Conservation (phyloP, 2,797 vertebrate genomes). For the Remorina albescens region DNA sequence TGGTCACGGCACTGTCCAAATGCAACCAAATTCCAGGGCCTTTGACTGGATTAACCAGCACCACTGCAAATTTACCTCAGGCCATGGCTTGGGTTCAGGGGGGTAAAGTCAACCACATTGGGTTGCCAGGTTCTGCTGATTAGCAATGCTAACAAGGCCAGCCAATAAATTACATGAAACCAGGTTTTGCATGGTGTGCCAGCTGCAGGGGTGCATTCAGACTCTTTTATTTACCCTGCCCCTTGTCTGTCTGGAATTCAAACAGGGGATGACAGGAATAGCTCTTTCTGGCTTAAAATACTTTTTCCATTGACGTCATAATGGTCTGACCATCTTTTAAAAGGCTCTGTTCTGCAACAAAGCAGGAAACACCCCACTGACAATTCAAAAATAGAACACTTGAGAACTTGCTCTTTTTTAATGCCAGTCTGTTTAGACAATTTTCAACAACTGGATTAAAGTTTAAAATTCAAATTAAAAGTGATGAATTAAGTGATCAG, state of each 20-base stretch:
- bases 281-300: slow-evolving; percentile 42
- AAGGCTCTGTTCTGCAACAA: slow-evolving; percentile 10
- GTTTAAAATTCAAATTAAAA: slow-evolving; percentile 11
- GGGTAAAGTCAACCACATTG: slow-evolving; percentile 40
- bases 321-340: slow-evolving; percentile 25
- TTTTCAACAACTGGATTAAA: slow-evolving; percentile 29
- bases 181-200: slow-evolving; percentile 35
- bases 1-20: neutral
- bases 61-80: slow-evolving; percentile 8
- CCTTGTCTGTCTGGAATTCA: slow-evolving; percentile 39
- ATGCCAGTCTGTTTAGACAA: neutral
- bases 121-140: slow-evolving; percentile 71
- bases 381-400: slow-evolving; percentile 28
- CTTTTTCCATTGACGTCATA: slow-evolving; percentile 52
- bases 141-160: slow-evolving; percentile 72
- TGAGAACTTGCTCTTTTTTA: neutral
- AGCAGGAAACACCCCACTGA: slow-evolving; percentile 13
- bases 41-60: slow-evolving; percentile 14
- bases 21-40: neutral
- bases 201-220: slow-evolving; percentile 40
- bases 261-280: slow-evolving; percentile 27
- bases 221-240: slow-evolving; percentile 40
- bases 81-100: slow-evolving; percentile 15
- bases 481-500: slow-evolving; percentile 17
- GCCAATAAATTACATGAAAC: slow-evolving; percentile 70